Base-by-base conservation (phyloP, 2,888 invertebrate genomes). In the Melangyna quadrimaculata region DNA sequence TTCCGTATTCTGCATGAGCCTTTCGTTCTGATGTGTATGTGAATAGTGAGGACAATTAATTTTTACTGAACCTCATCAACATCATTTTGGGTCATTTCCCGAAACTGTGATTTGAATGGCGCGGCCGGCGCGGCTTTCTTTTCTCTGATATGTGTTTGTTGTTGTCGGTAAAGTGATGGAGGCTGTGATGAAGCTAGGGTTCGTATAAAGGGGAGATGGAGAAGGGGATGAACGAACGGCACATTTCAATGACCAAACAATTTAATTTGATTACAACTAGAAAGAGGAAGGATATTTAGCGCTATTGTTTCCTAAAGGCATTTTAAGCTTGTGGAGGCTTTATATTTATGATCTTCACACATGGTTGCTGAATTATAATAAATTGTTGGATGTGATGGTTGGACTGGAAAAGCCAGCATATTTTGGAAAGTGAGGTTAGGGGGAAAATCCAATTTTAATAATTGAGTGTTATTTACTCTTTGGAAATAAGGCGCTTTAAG, bases 31-130 rank as follows among this genome's bases (percentile, higher is more conserved):
- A n/a, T n/a, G n/a, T 14, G 37, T 70, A 40, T 53, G 55, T 78
- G 55, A 82, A 53, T 78, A 73, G 82, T 78, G 79, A 65, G 78
- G 78, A 71, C 83, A 74, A 84, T 84, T 84, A 84, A 84, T 79
- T 79, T 84, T 84, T 79, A 84, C 79, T 79, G 71, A 32, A 65
- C 57, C 79, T 84, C 83, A 84, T 84, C 83, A 84, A 84, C 79
- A 84, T 84, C 71, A 84, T 84, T 79, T 84, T 71, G 83, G 70
- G 75, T 71, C 79, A 84, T 84, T 84, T 84, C 74, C 74, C 35
- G 79, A 70, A 79, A 79, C 78, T 74, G 71, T 79, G 83, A 84
- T 84, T 84, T 79, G 65, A 67, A 79, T 55, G 9, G 63, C n/a
- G 65, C 70, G 22, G 51, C 43, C 40, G 74, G 35, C 12, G 37